Evolutionary conservation across 2,113 vertebrate genomes (phyloP).

Genomic region (Macaca nemestrina): DNA sequence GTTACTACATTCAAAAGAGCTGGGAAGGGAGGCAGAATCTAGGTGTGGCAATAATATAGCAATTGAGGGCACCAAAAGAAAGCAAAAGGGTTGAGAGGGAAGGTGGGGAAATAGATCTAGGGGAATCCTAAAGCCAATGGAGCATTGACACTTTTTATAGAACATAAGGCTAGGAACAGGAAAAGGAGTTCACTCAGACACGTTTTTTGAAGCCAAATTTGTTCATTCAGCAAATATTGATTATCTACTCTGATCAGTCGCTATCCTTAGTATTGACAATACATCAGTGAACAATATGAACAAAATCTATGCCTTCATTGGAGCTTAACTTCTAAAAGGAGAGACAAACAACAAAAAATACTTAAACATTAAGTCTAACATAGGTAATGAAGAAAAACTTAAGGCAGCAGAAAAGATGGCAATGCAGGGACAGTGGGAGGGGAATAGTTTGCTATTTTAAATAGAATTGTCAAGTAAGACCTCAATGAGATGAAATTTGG

Average conservation of each 20-base stretch:
- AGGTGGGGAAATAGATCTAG: not conserved
- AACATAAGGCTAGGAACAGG: not conserved
- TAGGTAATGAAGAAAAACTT: not conserved
- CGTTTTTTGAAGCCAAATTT: not conserved
- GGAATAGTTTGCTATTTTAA: not conserved
- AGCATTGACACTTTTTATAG: not conserved
- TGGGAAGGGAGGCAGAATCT: not conserved
- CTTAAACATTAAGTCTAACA: not conserved
- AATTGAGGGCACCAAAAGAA: not conserved
- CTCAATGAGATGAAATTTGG: not conserved
- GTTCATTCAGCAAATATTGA: not conserved
- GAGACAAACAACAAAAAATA: not conserved
- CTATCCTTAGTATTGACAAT: not conserved
- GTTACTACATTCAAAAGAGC: not conserved
- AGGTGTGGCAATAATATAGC: not conserved
- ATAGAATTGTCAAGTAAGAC: not conserved
- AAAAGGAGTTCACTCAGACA: not conserved
- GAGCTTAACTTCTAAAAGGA: not conserved
- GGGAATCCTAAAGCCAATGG: not conserved
- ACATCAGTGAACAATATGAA: not conserved
- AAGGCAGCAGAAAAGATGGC: not conserved
- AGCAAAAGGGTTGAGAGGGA: not conserved
- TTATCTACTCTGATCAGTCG: not conserved
- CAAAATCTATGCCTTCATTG: not conserved
- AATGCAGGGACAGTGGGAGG: not conserved